Evolutionary conservation across 2,113 vertebrate genomes (phyloP).

Genomic region (Phylloscopus whistleri): DNA sequence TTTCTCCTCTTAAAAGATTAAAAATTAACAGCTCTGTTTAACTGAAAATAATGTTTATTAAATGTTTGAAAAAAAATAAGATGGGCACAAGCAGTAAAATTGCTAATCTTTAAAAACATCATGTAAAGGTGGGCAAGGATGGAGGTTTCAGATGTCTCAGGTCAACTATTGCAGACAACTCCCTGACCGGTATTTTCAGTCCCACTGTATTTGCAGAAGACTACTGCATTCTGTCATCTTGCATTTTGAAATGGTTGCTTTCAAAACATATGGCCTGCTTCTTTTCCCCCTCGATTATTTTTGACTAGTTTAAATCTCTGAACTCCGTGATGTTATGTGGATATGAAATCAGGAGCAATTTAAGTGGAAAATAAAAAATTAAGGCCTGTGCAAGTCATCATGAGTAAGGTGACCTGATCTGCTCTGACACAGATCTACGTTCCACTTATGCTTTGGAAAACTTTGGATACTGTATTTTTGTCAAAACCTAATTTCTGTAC

Average conservation of each 20-base stretch:
- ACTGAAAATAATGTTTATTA: neutral
- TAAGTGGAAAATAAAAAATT: constrained; percentile 25
- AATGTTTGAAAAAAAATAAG: neutral
- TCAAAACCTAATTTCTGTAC: constrained; percentile 47
- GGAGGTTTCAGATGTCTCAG: neutral
- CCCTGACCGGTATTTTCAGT: neutral
- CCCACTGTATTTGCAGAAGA: neutral
- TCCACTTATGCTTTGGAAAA: constrained; percentile 51
- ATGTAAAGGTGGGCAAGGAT: neutral
- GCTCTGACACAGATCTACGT: constrained; percentile 60
- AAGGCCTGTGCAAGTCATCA: neutral
- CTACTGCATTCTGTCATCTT: neutral
- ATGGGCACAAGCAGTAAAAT: neutral
- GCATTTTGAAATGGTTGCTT: neutral
- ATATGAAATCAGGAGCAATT: neutral
- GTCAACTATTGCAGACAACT: neutral
- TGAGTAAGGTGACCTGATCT: constrained; percentile 59
- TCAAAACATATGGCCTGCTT: neutral
- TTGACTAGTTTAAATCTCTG: neutral
- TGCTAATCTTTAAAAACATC: neutral
- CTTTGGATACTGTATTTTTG: constrained; percentile 28
- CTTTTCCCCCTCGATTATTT: neutral
- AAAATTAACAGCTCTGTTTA: neutral
- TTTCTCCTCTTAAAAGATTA: neutral
- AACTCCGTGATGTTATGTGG: neutral